Percentiles rank a stretch among this genome's conserved stretches.
These are phyloP conservation scores for Alcis repandata DNA, from an alignment of 2,888 invertebrate genomes.

Conservation along the genomic window DNA sequence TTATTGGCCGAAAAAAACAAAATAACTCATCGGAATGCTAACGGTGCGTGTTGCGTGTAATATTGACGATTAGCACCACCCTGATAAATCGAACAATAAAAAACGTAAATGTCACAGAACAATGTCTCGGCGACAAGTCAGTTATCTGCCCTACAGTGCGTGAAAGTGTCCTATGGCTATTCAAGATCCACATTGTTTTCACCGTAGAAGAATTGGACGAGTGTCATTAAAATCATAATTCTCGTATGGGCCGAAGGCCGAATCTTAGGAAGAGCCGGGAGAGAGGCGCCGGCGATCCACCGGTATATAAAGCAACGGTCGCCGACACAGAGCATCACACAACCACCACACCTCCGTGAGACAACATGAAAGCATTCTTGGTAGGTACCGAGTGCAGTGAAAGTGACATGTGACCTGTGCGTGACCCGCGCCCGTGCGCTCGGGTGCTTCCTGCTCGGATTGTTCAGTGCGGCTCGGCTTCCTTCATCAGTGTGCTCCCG, in stretches of 20 bases:
- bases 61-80: conserved; percentile 16
- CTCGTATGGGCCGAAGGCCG: conserved; percentile 84
- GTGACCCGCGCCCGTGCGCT: conserved; percentile 63
- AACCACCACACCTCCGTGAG: conserved; percentile 83
- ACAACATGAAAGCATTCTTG: conserved; percentile 87
- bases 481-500: conserved; percentile 57
- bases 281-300: conserved; percentile 78
- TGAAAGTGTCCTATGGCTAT: conserved; percentile 73
- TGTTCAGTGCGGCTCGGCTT: conserved; percentile 69
- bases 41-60: conserved; percentile 15
- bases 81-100: conserved; percentile 26
- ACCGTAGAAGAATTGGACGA: conserved; percentile 80
- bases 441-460: conserved; percentile 70
- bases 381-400: conserved; percentile 84
- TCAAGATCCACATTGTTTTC: conserved; percentile 81
- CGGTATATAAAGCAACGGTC: conserved; percentile 78
- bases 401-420: conserved; percentile 83
- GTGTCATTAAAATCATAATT: conserved; percentile 86
- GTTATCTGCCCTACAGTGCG: conserved; percentile 50
- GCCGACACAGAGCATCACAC: conserved; percentile 80
- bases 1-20: neutral
- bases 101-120: conserved; percentile 22
- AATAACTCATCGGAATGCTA: neutral
- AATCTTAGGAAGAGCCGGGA: conserved; percentile 85
- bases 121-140: conserved; percentile 26